Evolutionary conservation across 2,113 vertebrate species (phyloP), one percentile per base, ranked within the genome.

Genomic region (Addax nasomaculatus): DNA sequence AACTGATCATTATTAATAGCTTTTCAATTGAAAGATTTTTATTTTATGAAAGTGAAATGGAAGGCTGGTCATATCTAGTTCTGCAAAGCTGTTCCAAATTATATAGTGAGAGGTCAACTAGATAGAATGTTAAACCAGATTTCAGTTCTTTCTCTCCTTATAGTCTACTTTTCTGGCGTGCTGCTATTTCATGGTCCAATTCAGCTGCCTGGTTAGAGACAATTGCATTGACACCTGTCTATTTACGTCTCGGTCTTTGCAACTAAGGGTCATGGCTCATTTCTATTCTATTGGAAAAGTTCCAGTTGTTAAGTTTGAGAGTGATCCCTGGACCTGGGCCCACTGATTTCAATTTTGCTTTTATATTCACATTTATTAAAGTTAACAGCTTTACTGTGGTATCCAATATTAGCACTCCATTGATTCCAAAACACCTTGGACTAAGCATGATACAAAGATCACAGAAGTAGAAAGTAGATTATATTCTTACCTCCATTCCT

Each of bases 11-110:
- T 94, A 84, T 85, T 67, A 95, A 94, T 84, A 95, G 81, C 10
- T 92, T 70, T 97, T 95, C 87, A 91, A n/a, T 57, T 93, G 49
- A 45, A 92, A 89, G 43, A 51, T 30, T 96, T 98, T 91, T 91
- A 92, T 96, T 93, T 97, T 95, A 45, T 57, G 94, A 97, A 92
- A 27, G 45, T 85, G 39, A 95, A 91, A 58, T 73, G 27, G 6
- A 85, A 94, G 73, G 7, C 36, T 93, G 2, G n/a, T 92, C 36
- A 62, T 79, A 84, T 79, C 47, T 79, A 67, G 15, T 88, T 53
- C 80, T 62, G 93, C 64, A 49, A 89, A 95, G 86, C 60, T 49
- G 6, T 79, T 93, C 36, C 70, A 93, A 15, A 84, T 80, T 92
- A 78, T 55, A 19, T 5, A 92, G 7, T 30, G 33, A 91, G 33